Evolutionary conservation across 2,113 vertebrate species (phyloP).

Genomic region (Crypturellus undulatus): DNA sequence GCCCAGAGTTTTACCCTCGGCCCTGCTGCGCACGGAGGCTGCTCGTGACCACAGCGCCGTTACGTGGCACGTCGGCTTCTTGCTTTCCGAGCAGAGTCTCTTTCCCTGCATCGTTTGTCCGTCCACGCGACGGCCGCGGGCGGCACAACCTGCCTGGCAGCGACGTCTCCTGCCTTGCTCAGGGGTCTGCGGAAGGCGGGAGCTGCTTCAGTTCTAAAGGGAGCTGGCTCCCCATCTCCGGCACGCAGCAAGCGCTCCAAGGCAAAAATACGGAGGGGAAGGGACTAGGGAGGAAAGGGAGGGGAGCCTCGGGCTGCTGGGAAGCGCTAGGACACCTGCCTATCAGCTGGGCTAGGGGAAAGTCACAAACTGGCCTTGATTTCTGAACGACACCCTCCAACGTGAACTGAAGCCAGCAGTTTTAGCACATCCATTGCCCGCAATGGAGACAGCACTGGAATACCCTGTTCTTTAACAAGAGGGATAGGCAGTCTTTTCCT

Average conservation of each 20-base stretch:
- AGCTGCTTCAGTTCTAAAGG: not conserved
- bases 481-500: constrained; percentile 30
- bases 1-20: not conserved
- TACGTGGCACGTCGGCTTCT: fast-evolving
- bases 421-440: constrained; percentile 66
- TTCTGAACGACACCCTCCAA: constrained; percentile 18
- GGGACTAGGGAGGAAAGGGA: not conserved
- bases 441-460: constrained; percentile 63
- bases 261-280: not conserved
- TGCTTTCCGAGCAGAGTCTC: not conserved
- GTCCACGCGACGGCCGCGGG: not conserved
- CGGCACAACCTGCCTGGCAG: not conserved
- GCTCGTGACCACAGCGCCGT: not conserved
- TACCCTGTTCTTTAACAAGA: constrained; percentile 30
- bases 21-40: not conserved
- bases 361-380: constrained; percentile 43
- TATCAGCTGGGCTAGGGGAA: not conserved
- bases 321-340: constrained; percentile 27
- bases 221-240: not conserved
- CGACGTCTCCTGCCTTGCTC: not conserved
- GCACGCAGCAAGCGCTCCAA: not conserved
- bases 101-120: not conserved
- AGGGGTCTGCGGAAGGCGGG: not conserved
- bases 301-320: not conserved
- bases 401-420: constrained; percentile 11